Conservation (phyloP, 2,113 vertebrate species). For the Anhinga rufa region DNA sequence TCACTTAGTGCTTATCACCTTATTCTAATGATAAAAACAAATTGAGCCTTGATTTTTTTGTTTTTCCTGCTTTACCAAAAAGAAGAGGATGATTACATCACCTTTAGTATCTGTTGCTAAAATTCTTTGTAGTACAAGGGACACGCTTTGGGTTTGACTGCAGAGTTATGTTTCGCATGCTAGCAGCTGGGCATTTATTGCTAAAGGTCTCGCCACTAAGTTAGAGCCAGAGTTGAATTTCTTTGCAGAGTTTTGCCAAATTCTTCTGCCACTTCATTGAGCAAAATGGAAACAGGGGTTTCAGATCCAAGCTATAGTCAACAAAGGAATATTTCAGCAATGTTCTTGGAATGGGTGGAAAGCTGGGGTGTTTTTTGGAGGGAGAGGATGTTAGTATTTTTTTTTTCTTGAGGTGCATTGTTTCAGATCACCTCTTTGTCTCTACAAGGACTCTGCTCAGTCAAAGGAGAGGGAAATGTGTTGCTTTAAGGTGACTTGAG, state of each 20-base stretch:
- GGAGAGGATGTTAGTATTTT: fast-evolving
- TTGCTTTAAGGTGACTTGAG: background rate
- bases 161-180: background rate
- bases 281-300: background rate
- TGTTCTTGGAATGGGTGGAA: background rate
- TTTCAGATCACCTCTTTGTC: background rate
- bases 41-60: background rate
- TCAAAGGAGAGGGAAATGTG: background rate
- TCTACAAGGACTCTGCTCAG: background rate
- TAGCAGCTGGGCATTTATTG: background rate
- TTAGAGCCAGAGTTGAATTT: background rate
- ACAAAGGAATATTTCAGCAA: background rate
- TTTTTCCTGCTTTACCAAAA: background rate
- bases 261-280: background rate
- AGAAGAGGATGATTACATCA: background rate
- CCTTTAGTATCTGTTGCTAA: background rate
- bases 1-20: background rate
- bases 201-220: fast-evolving
- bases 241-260: background rate
- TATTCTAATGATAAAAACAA: background rate
- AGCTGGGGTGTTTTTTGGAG: background rate
- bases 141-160: background rate
- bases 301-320: background rate
- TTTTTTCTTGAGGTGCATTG: background rate
- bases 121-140: background rate